Evolutionary conservation across 1,140 invertebrate species (phyloP).

Genomic region (Drosophila prosaltans): DNA sequence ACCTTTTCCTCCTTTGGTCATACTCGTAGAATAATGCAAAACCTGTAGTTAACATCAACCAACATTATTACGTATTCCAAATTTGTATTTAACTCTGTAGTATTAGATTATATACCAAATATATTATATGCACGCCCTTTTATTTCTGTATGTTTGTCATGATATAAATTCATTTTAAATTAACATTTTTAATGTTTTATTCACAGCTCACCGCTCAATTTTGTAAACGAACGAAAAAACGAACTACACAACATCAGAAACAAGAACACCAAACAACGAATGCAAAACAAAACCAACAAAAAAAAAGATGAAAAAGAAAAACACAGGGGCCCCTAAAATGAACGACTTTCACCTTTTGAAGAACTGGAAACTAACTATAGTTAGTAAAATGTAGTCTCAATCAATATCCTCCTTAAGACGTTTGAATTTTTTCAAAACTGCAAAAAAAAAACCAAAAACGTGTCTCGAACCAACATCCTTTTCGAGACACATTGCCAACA

Average conservation of each 20-base stretch:
- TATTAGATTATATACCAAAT: background rate
- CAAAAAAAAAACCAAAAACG: background rate
- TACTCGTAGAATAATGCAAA: conserved; percentile 4
- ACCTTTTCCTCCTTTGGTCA: background rate
- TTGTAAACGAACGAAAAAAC: conserved; percentile 81
- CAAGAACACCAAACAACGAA: conserved; percentile 63
- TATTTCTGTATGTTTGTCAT: conserved; percentile 37
- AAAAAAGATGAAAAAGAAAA: background rate
- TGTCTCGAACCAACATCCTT: conserved; percentile 23
- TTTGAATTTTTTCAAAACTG: conserved; percentile 80
- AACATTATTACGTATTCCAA: conserved; percentile 8
- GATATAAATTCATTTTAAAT: background rate
- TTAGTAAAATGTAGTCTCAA: conserved; percentile 52
- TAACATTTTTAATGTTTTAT: background rate
- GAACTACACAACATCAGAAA: conserved; percentile 54
- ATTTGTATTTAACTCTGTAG: conserved; percentile 20
- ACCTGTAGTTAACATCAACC: conserved; percentile 18
- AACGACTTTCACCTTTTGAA: conserved; percentile 46
- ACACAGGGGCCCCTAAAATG: conserved; percentile 54
- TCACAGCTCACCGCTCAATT: conserved; percentile 75
- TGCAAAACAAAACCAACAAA: conserved; percentile 36
- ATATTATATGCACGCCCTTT: conserved; percentile 3
- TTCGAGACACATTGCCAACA: conserved; percentile 48
- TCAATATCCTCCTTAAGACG: conserved; percentile 65
- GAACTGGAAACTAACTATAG: conserved; percentile 34